These are phyloP conservation scores for Chunga burmeisteri DNA, from an alignment of 2,113 vertebrate species.

Conservation along the genomic window DNA sequence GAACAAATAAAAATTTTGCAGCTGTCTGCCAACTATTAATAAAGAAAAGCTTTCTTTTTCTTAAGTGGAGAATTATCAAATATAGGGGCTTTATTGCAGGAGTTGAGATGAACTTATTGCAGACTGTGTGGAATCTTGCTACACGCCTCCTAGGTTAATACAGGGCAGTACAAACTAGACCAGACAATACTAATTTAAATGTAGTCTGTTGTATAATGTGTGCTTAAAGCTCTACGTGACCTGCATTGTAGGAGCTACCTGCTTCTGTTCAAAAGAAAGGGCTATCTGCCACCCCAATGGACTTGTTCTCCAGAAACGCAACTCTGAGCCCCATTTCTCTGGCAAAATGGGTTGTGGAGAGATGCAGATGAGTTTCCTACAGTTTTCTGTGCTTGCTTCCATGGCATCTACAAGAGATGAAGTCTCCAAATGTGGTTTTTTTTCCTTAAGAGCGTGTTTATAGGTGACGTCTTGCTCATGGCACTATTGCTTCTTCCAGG, in stretches of 20 bases:
- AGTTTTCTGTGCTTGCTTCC: not conserved
- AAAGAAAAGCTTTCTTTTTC: not conserved
- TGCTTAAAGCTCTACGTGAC: not conserved
- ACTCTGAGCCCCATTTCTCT: not conserved
- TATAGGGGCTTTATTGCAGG: not conserved
- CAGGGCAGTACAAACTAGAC: not conserved
- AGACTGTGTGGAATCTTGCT: not conserved
- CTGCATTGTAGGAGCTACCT: not conserved
- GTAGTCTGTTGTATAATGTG: not conserved
- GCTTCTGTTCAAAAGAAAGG: not conserved
- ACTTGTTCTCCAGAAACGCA: not conserved
- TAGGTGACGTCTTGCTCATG: not conserved
- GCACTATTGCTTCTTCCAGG: slow-evolving; percentile 65
- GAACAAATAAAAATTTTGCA: not conserved
- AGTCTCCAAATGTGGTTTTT: not conserved
- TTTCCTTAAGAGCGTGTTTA: not conserved
- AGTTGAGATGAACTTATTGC: not conserved
- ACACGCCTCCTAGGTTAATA: not conserved
- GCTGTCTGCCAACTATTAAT: not conserved
- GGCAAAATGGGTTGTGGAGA: not conserved
- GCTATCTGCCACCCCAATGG: not conserved
- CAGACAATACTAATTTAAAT: not conserved
- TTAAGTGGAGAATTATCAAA: not conserved
- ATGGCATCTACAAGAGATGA: not conserved
- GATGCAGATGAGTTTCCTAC: not conserved